These are phyloP conservation scores for Nomada goodeniana DNA, from an alignment of 2,888 invertebrate species.

Conservation along the genomic window DNA sequence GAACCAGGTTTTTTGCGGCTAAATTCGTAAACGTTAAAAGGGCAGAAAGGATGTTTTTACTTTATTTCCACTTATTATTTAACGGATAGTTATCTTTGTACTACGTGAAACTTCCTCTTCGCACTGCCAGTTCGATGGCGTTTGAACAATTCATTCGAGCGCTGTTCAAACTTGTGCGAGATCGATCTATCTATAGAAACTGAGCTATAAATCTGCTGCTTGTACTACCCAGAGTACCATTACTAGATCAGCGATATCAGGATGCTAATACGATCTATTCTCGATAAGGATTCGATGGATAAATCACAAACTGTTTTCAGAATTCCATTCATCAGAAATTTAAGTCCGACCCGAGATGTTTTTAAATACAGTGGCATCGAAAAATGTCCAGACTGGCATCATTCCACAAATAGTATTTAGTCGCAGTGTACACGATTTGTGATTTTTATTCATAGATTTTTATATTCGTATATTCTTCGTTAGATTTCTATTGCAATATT, in stretches of 20 bases:
- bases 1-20: background rate
- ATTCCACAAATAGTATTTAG: too few species aligned
- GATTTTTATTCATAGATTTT: too few species aligned
- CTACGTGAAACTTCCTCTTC: background rate
- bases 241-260: background rate
- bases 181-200: conserved; percentile 6
- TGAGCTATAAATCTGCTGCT: background rate
- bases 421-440: too few species aligned
- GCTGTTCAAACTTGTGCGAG: conserved; percentile 7
- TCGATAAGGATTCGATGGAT: background rate
- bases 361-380: too few species aligned
- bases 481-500: too few species aligned
- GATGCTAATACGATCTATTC: conserved; percentile 3
- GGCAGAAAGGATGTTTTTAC: background rate
- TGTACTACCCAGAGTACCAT: conserved; percentile 7
- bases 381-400: too few species aligned
- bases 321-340: too few species aligned
- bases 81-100: background rate
- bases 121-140: background rate
- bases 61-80: background rate
- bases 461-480: too few species aligned
- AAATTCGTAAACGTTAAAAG: background rate
- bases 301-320: background rate
- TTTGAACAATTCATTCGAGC: background rate
- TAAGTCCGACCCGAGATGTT: too few species aligned